Conservation (phyloP, 2,113 vertebrate species). For the Urocolius indicus region DNA sequence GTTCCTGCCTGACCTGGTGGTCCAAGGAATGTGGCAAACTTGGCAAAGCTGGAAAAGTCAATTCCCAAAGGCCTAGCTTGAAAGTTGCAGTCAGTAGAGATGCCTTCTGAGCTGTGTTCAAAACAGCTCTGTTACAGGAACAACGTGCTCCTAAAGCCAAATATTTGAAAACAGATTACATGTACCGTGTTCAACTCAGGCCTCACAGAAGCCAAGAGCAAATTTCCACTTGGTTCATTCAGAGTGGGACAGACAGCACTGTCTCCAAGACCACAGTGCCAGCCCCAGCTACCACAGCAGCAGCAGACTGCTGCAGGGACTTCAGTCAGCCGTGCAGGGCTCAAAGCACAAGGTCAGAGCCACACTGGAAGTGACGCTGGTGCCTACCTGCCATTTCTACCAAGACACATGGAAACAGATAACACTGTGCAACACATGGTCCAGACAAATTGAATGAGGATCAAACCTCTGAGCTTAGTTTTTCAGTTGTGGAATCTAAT, state of each 20-base stretch:
- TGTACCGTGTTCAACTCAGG: background rate
- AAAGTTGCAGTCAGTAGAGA: conserved; percentile 42
- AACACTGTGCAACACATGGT: background rate
- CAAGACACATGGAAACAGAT: background rate
- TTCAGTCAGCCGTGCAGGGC: background rate
- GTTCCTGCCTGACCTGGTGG: conserved; percentile 55
- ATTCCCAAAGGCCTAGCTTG: background rate
- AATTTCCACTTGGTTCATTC: background rate
- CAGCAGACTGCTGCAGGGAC: background rate
- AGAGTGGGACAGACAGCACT: rapidly evolving
- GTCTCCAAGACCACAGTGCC: background rate
- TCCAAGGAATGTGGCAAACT: conserved; percentile 62
- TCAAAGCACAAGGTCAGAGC: background rate
- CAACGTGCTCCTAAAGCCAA: background rate
- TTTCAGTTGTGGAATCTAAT: background rate
- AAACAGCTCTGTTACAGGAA: conserved; percentile 60
- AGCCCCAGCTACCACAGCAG: rapidly evolving
- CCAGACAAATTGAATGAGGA: background rate
- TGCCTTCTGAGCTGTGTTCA: conserved; percentile 39
- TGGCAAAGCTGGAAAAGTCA: conserved; percentile 39
- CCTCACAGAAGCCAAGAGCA: background rate
- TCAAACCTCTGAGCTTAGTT: background rate
- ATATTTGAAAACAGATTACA: conserved; percentile 27
- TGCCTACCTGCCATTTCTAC: background rate
- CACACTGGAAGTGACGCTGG: background rate